These are phyloP conservation scores for Theocolax elegans DNA, from an alignment of 1,140 invertebrate genomes.

Conservation along the genomic window DNA sequence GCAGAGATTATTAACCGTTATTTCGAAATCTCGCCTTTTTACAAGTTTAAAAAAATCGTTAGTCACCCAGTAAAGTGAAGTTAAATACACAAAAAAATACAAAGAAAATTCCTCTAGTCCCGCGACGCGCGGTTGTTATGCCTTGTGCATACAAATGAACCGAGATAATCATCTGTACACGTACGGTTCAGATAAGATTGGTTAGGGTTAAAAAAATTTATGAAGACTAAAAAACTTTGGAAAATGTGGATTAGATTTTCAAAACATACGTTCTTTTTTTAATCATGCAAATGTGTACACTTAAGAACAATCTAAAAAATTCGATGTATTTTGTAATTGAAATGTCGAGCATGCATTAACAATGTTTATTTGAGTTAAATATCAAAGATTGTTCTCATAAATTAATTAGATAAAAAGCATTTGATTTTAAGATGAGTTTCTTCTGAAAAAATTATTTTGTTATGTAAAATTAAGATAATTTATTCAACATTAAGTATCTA, in stretches of 20 bases:
- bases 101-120: slow-evolving; percentile 20
- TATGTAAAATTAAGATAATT: too few species aligned
- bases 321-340: too few species aligned
- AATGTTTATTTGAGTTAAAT: too few species aligned
- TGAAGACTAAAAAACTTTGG: neutral
- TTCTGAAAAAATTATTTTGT: too few species aligned
- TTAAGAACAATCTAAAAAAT: neutral
- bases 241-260: slow-evolving; percentile 3
- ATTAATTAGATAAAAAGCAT: too few species aligned
- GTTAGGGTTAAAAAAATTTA: too few species aligned
- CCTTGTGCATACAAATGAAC: slow-evolving; percentile 34
- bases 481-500: too few species aligned
- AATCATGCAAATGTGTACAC: neutral
- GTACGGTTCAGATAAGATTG: neutral
- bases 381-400: too few species aligned
- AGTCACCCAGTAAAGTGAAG: neutral
- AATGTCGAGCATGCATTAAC: too few species aligned
- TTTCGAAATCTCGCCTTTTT: neutral
- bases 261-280: too few species aligned
- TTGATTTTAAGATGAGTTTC: too few species aligned
- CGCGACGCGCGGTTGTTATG: neutral
- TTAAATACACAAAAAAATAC: neutral
- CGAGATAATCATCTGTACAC: neutral
- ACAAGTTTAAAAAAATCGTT: neutral
- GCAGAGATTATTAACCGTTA: too few species aligned